phyloP scores from a whole-genome alignment of 2,888 invertebrate genomes.

The Chrysolina haemoptera region DNA sequence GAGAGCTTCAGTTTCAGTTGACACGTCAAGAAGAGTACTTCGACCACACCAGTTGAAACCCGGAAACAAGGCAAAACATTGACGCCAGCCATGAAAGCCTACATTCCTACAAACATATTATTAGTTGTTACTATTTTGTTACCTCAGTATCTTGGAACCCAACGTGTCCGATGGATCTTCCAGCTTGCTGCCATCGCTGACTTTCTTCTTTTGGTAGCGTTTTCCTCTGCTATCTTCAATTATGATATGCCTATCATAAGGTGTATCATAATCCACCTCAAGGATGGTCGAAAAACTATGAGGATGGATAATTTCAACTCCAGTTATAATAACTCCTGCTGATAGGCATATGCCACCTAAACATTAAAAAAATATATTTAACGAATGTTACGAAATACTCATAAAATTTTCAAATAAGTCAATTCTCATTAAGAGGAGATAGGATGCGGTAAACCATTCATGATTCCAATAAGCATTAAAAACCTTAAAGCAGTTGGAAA shows the following conservation, averaged over 20 bases:
- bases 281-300: slow-evolving; percentile 93
- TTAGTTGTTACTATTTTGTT: slow-evolving; percentile 33
- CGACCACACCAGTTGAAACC: too few relatives aligned
- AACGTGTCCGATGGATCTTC: slow-evolving; percentile 75
- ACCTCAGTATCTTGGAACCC: slow-evolving; percentile 82
- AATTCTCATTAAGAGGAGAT: neutral
- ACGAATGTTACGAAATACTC: neutral
- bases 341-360: slow-evolving; percentile 84
- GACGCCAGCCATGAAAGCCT: too few relatives aligned
- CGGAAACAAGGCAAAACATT: too few relatives aligned
- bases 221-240: slow-evolving; percentile 88
- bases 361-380: slow-evolving; percentile 47
- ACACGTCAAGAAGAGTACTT: too few relatives aligned
- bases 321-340: slow-evolving; percentile 85
- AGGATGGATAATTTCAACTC: slow-evolving; percentile 89
- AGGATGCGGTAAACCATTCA: too few relatives aligned
- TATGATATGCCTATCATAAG: slow-evolving; percentile 92
- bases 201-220: slow-evolving; percentile 75
- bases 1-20: too few relatives aligned
- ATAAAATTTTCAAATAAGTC: slow-evolving; percentile 13
- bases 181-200: slow-evolving; percentile 71
- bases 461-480: too few relatives aligned
- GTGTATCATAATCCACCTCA: slow-evolving; percentile 94
- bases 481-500: too few relatives aligned
- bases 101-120: neutral